A percentile compares a stretch with the other conserved stretches of the same genome.
Conservation (phyloP, 2,888 invertebrate species). For the Germaria angustata region DNA sequence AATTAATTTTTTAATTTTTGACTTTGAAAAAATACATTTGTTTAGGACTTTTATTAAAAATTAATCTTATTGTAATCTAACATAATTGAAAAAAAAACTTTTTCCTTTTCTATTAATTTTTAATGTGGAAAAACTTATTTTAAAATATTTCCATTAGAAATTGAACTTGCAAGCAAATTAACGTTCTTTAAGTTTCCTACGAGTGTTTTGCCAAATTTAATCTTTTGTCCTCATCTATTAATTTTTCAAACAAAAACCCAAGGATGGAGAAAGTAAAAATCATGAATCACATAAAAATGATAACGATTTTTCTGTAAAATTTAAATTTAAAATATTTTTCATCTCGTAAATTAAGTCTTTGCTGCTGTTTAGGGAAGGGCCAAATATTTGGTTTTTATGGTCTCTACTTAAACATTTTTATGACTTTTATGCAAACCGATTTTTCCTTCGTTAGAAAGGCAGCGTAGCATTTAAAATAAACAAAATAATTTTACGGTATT, state of each 20-base stretch:
- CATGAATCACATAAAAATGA: conserved; percentile 51
- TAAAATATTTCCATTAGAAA: too few relatives aligned
- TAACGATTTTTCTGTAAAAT: conserved; percentile 44
- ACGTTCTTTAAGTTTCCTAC: background rate
- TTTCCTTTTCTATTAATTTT: too few relatives aligned
- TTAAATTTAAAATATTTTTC: conserved; percentile 34
- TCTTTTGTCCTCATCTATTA: conserved; percentile 6
- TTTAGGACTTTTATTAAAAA: too few relatives aligned
- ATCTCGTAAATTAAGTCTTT: conserved; percentile 57
- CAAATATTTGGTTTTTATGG: conserved; percentile 15
- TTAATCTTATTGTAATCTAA: too few relatives aligned
- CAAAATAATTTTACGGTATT: conserved; percentile 63
- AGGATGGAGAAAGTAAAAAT: conserved; percentile 13
- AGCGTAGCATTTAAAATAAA: background rate
- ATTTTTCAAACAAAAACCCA: background rate
- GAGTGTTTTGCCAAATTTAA: background rate
- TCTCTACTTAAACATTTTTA: conserved; percentile 23
- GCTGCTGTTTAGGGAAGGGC: conserved; percentile 1
- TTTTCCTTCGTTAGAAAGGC: background rate
- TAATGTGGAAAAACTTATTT: too few relatives aligned
- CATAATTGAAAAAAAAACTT: too few relatives aligned
- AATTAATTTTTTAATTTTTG: too few relatives aligned
- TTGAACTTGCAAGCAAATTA: too few relatives aligned
- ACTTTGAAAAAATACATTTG: too few relatives aligned
- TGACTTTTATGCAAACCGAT: conserved; percentile 15